phyloP scores from a whole-genome alignment of 92 coral and sea anemone genomes.

The Palythoa grandiflora region DNA sequence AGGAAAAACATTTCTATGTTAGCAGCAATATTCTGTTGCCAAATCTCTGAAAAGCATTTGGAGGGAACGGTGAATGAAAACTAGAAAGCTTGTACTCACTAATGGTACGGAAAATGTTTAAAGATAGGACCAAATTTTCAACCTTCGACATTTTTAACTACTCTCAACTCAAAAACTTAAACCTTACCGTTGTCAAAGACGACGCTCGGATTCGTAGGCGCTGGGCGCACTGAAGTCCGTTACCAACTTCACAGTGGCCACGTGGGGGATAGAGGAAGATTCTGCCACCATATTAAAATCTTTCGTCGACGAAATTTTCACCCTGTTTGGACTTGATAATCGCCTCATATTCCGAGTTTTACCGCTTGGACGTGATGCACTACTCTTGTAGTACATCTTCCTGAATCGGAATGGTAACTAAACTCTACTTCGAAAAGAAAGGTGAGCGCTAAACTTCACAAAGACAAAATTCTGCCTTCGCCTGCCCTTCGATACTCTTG shows the following conservation, averaged over 20 bases:
- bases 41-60: no score
- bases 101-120: no score
- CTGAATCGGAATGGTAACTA: neutral
- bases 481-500: neutral
- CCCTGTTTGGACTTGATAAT: conserved; percentile 29
- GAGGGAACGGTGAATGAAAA: no score
- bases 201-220: conserved; percentile 96
- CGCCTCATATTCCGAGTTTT: conserved; percentile 66
- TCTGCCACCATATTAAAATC: conserved; percentile 63
- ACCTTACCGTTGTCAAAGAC: conserved; percentile 94
- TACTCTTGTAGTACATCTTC: conserved; percentile 86
- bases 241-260: conserved; percentile 36
- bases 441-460: neutral
- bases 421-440: neutral
- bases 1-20: no score
- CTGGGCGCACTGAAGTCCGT: conserved; percentile 69
- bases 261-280: conserved; percentile 49
- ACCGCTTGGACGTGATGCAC: conserved; percentile 81
- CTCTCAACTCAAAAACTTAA: neutral
- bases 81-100: no score
- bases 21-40: no score
- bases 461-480: neutral
- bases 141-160: no score
- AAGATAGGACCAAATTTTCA: no score
- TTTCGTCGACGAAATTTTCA: conserved; percentile 39